Base-by-base conservation (phyloP, 2,113 vertebrate species). In the Rhinogobius similis region DNA sequence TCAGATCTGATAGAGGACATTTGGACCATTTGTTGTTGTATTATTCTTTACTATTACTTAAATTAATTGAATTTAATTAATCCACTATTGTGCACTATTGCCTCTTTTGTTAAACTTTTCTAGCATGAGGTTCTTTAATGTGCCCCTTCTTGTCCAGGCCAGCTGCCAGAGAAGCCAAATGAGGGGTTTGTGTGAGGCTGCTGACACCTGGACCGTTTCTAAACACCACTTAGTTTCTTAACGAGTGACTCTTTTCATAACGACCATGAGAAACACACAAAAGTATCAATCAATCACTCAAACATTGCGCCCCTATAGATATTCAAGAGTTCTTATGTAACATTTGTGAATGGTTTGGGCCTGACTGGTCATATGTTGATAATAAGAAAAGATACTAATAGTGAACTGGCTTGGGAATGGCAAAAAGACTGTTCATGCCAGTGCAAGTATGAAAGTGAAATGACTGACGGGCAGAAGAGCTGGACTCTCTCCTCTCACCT, bases 121-220 rank as follows among this genome's bases (percentile, higher is more conserved):
- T 71, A 50, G 50, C 14, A 41, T 63, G 62, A 76, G 55, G 59
- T 26, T 82, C 75, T 83, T 90, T 88, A 82, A 87, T 86, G 85
- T 86, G 75, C 36, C 36, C 32, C 32, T 36, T 67, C 66, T 62
- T 39, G 23, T 73, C 72, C 67, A 52, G 61, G 66, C 86, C 89
- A 88, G 82, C 81, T 90, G 89, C 78, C 75, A 32, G 71, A 39
- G 36, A 70, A 76, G 64, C 69, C 68, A 85, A 88, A 89, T 89
- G 78, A 89, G 27, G 39, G 82, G 86, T 90, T 87, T 36, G 64
- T 80, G 73, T 71, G 55, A 65, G 78, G 72, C 67, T 61, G 5
- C 77, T 68, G 80, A 87, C 89, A 88, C 85, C 87, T 90, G 89
- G 85, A 82, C 24, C 14, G 67, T 75, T 72, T 75, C 55, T 86